Conservation (phyloP, 2,113 vertebrate genomes). For the Triplophysa dalaica region DNA sequence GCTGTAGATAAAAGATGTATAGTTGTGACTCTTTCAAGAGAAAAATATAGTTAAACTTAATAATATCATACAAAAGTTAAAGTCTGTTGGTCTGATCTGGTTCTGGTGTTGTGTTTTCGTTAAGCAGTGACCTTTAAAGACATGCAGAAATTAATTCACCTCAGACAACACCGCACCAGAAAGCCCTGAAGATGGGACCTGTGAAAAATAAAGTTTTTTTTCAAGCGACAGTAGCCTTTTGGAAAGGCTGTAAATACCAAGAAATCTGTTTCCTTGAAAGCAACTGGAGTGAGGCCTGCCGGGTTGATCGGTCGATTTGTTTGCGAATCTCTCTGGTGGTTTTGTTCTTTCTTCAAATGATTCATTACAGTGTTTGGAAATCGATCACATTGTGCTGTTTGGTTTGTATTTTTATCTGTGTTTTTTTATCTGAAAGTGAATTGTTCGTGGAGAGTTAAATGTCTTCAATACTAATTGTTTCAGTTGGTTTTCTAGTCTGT, state of each 20-base stretch:
- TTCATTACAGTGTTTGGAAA: background rate
- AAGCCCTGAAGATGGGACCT: background rate
- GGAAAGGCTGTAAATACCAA: background rate
- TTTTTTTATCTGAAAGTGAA: background rate
- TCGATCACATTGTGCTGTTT: background rate
- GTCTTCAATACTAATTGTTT: slow-evolving; percentile 5
- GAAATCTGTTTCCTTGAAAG: background rate
- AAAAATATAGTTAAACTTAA: too few species aligned
- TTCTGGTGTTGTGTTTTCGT: background rate
- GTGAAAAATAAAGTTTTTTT: background rate
- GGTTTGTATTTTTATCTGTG: background rate
- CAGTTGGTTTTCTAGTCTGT: background rate
- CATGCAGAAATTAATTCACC: background rate
- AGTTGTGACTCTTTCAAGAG: too few species aligned
- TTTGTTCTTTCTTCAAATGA: background rate
- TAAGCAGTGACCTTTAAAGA: background rate
- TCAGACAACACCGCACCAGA: background rate
- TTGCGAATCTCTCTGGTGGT: background rate
- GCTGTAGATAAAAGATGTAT: too few species aligned
- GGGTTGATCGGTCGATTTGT: background rate
- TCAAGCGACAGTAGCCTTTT: background rate
- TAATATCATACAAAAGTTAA: too few species aligned
- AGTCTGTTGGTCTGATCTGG: background rate
- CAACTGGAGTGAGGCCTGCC: background rate
- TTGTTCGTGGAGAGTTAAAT: background rate